Conservation (phyloP, 1,140 invertebrate genomes). For the Hirudo medicinalis region DNA sequence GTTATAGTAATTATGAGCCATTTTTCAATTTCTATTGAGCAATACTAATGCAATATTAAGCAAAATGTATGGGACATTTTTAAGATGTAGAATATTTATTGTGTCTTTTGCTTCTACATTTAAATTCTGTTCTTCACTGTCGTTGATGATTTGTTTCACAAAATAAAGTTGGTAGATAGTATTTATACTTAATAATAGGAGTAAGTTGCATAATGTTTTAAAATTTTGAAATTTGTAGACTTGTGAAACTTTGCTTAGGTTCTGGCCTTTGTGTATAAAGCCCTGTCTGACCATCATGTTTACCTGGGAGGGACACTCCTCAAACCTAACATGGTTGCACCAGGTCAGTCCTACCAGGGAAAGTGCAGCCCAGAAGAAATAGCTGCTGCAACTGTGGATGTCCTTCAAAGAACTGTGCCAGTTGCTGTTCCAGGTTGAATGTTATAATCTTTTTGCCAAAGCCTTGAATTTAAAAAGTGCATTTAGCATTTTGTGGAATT, state of each 20-base stretch:
- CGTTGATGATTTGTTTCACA: no score
- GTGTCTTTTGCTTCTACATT: no score
- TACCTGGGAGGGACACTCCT: slow-evolving; percentile 90
- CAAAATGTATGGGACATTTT: no score
- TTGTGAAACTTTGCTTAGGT: background rate
- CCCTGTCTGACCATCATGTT: slow-evolving; percentile 86
- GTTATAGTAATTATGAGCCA: no score
- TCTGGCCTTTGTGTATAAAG: slow-evolving; percentile 91
- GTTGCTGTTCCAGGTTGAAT: slow-evolving; percentile 60
- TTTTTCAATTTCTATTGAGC: background rate
- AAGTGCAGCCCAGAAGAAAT: slow-evolving; percentile 63
- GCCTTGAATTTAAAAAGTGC: background rate
- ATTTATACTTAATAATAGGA: no score
- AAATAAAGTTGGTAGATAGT: no score
- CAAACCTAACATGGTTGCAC: slow-evolving; percentile 95
- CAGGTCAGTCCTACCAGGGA: slow-evolving; percentile 58
- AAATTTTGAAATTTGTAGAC: no score
- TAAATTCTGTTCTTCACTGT: no score
- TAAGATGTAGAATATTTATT: no score
- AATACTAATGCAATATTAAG: slow-evolving; percentile 8
- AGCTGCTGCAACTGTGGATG: slow-evolving; percentile 70
- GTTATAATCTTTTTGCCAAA: background rate
- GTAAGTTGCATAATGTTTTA: no score
- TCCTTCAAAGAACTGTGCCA: slow-evolving; percentile 73
- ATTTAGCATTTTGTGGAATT: no score